Conservation (phyloP, 2,113 vertebrate genomes). For the Phoenicopterus ruber region DNA sequence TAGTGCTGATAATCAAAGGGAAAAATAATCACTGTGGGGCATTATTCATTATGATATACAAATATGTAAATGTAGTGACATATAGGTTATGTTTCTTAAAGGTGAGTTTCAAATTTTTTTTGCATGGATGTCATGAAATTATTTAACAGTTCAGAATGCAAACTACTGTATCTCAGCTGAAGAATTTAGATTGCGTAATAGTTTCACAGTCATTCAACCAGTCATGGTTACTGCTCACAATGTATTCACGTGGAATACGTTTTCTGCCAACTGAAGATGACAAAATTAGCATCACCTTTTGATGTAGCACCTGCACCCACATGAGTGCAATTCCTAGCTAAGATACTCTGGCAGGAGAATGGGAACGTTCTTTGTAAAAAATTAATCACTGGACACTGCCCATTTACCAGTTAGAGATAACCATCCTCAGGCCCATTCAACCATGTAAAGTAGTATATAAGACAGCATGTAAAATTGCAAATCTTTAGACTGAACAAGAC, state of each 20-base stretch:
- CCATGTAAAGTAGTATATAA: not conserved
- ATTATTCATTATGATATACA: not conserved
- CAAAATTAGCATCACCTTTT: not conserved
- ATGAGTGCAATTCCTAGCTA: not conserved
- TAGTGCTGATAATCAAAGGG: slow-evolving; percentile 14
- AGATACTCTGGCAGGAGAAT: not conserved
- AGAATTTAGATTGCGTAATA: not conserved
- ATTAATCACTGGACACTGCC: not conserved
- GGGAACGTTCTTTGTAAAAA: not conserved
- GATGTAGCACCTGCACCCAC: not conserved
- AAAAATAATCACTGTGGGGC: not conserved
- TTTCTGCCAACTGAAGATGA: not conserved
- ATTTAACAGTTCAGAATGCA: not conserved
- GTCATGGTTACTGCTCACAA: not conserved
- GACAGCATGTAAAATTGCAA: not conserved
- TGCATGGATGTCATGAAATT: not conserved
- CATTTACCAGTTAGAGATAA: not conserved
- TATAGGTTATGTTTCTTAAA: not conserved
- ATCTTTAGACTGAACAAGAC: not conserved
- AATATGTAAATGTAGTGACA: not conserved
- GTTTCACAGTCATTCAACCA: not conserved
- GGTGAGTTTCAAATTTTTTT: not conserved
- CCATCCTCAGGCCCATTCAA: not conserved
- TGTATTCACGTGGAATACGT: not conserved
- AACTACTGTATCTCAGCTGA: not conserved